A percentile compares a stretch with the other conserved stretches of the same genome.
Evolutionary conservation across 64 coral and sea anemone species (phyloP).

Genomic region (Anthopleura sola): DNA sequence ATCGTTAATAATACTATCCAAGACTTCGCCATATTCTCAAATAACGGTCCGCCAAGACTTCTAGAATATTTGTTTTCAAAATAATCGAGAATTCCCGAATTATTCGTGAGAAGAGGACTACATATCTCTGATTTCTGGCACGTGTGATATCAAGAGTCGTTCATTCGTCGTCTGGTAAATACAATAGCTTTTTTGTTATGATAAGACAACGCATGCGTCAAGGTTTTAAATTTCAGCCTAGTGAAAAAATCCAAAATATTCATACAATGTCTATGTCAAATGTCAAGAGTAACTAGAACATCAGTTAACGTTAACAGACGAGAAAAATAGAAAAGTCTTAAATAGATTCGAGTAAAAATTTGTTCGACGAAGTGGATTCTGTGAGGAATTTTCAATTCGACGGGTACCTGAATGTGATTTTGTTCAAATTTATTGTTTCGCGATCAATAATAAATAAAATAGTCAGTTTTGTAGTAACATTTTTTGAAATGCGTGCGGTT

Average conservation of each 20-base stretch:
- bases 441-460: not conserved
- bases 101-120: not conserved
- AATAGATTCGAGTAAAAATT: not conserved
- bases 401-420: not conserved
- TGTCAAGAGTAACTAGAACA: no score
- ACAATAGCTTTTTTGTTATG: not conserved
- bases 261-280: not conserved
- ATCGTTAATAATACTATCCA: not conserved
- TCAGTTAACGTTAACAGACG: no score
- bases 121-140: slow-evolving; percentile 4
- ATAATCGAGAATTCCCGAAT: not conserved
- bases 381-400: not conserved
- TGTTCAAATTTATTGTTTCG: not conserved
- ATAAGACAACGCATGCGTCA: not conserved
- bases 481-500: not conserved
- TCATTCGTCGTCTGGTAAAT: not conserved
- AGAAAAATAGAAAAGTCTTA: no score
- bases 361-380: not conserved
- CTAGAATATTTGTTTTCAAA: not conserved
- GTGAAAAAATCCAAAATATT: not conserved
- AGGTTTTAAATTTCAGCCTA: not conserved
- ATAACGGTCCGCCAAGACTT: not conserved
- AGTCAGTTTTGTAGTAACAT: not conserved
- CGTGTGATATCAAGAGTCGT: not conserved
- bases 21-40: not conserved